phyloP scores from a whole-genome alignment of 2,113 vertebrate genomes.

The Suncus etruscus region DNA sequence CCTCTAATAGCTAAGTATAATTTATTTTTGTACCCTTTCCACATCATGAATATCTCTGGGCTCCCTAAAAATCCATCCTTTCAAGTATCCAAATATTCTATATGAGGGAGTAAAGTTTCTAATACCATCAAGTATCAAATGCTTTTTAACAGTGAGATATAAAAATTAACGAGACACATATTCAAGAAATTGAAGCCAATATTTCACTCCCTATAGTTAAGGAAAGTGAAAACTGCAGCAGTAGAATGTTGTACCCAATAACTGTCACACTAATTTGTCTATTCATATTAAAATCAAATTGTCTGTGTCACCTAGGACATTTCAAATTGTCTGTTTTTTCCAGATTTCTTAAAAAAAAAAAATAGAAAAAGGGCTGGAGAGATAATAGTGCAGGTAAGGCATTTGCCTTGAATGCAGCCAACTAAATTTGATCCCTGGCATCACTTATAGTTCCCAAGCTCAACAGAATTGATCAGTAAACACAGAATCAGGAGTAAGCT shows the following conservation, averaged over 20 bases:
- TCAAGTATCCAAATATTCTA: background rate
- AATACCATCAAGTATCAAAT: background rate
- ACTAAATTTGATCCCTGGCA: too few species aligned
- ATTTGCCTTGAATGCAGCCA: too few species aligned
- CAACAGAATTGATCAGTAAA: too few species aligned
- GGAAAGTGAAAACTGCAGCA: constrained; percentile 9
- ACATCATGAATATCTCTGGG: background rate
- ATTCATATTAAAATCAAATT: constrained; percentile 24
- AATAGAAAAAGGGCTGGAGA: background rate
- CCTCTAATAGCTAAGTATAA: background rate
- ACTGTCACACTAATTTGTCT: background rate
- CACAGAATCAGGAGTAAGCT: too few species aligned
- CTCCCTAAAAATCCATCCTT: background rate
- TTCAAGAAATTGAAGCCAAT: background rate
- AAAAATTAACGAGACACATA: background rate
- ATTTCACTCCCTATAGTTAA: background rate
- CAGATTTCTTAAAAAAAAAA: constrained; percentile 29
- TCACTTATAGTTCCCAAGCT: too few species aligned
- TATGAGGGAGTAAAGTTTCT: background rate
- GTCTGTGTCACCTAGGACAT: constrained; percentile 19
- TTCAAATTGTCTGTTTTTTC: constrained; percentile 31
- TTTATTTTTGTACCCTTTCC: background rate
- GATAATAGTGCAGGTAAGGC: too few species aligned
- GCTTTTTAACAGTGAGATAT: background rate
- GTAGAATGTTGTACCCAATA: background rate